These are phyloP conservation scores for Parnassius smintheus DNA, from an alignment of 2,888 invertebrate genomes.

Conservation along the genomic window DNA sequence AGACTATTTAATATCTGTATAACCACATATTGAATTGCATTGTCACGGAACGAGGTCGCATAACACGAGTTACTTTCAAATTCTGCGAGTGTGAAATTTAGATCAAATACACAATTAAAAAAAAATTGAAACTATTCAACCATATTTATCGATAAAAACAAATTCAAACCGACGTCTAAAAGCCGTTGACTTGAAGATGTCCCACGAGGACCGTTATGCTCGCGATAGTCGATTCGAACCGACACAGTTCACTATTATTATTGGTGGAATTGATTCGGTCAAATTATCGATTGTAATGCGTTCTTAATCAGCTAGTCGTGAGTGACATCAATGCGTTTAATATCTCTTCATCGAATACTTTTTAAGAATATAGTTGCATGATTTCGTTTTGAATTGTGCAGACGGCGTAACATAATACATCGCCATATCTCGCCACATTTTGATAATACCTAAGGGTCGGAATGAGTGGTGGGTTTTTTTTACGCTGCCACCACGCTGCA, in stretches of 20 bases:
- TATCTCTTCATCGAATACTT: not conserved
- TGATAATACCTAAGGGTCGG: no score
- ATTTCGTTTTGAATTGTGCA: no score
- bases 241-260: slow-evolving; percentile 20
- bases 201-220: slow-evolving; percentile 22
- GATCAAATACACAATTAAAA: slow-evolving; percentile 10
- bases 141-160: slow-evolving; percentile 14
- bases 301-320: slow-evolving; percentile 2
- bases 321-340: not conserved
- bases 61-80: slow-evolving; percentile 8
- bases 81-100: slow-evolving; percentile 12
- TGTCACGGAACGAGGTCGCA: slow-evolving; percentile 5
- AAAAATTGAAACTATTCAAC: not conserved
- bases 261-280: slow-evolving; percentile 17
- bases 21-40: slow-evolving; percentile 10
- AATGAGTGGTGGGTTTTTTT: no score
- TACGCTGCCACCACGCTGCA: no score
- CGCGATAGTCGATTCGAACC: slow-evolving; percentile 19
- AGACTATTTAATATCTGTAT: slow-evolving; percentile 2
- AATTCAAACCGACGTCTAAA: slow-evolving; percentile 3
- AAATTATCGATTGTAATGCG: slow-evolving; percentile 19
- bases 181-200: slow-evolving; percentile 9
- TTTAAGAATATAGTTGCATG: no score
- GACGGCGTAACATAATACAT: no score
- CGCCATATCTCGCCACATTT: no score